Base-by-base conservation (phyloP, 1,140 invertebrate genomes). In the Drosophila teissieri region DNA sequence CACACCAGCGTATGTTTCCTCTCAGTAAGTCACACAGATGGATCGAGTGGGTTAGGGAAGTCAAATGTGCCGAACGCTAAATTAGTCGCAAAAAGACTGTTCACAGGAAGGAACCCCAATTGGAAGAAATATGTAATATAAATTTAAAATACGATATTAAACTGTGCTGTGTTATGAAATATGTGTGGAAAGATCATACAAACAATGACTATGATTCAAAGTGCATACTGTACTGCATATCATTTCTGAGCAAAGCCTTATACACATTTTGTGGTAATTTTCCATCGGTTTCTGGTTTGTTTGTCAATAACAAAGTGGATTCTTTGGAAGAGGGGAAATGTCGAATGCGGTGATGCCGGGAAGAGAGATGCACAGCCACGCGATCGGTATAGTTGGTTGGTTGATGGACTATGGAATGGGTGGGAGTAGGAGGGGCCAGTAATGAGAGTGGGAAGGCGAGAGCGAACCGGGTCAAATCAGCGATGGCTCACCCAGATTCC, bases 281-380 rank as follows among this genome's bases (percentile, higher is more conserved):
- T 73, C 68, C 68, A 55, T 34, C 12, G 40, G 11, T 46, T n/a
- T 22, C 14, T 11, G 17, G 42, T 56, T 69, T 69, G 49, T 69
- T 70, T 70, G 67, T 56, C 17, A 73, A 54, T 15, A 73, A 70
- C 48, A 62, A 73, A 39, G 2, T 19, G 12, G 22, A 52, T 19
- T 51, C 36, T 15, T 22, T 44, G 2, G 3, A 2, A 17, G 44
- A 64, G 48, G 3, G 22, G 10, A 27, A 27, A 27, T 7, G 27
- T 1, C 27, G 6, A 27, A 7, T 27, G 27, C 5, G 5, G 27
- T 19, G 19, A 19, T 19, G 19, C 1, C 19, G 7, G 7, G 27
- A 7, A 27, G 17, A 4, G 37, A 42, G 49, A 55, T 24, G 12
- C 15, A 40, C 17, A 22, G 7, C 14, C n/a, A 39, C 1, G 36